Evolutionary conservation across 2,888 invertebrate genomes (phyloP).

Genomic region (Agapetus fuscipes): DNA sequence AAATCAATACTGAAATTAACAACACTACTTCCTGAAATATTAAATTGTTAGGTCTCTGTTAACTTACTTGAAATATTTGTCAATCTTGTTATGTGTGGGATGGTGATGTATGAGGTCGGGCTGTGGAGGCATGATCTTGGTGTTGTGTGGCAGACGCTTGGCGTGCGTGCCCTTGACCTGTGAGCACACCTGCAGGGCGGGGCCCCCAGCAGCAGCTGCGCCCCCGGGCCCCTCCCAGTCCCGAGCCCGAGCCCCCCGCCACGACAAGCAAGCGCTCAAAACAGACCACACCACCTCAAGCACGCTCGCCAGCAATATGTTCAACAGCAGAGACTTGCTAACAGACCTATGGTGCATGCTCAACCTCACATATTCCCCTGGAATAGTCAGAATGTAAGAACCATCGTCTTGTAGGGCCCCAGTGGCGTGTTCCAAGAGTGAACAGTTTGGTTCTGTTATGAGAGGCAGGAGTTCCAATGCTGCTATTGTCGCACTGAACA

Average conservation of each 20-base stretch:
- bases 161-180: constrained; percentile 46
- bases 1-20: too few relatives aligned
- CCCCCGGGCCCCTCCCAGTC: constrained; percentile 31
- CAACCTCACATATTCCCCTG: constrained; percentile 9
- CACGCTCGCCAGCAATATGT: constrained; percentile 49
- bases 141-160: constrained; percentile 33
- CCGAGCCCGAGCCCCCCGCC: constrained; percentile 51
- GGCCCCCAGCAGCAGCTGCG: constrained; percentile 27
- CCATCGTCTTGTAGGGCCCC: constrained; percentile 4
- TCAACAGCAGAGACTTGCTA: constrained; percentile 46
- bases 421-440: constrained; percentile 3
- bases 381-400: constrained; percentile 12
- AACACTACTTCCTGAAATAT: too few relatives aligned
- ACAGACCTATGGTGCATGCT: constrained; percentile 22
- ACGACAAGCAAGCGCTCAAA: constrained; percentile 48
- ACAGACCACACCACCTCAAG: constrained; percentile 52
- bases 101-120: constrained; percentile 47
- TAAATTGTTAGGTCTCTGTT: too few relatives aligned
- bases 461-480: constrained; percentile 12
- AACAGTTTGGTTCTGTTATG: constrained; percentile 12
- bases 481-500: too few relatives aligned
- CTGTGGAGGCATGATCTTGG: constrained; percentile 36
- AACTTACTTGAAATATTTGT: constrained; percentile 35
- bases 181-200: constrained; percentile 44
- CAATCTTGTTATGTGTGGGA: constrained; percentile 41